Percentiles rank a stretch among this genome's conserved stretches.
Conservation (phyloP, 1,140 invertebrate genomes). For the Drosophila rhopaloa region DNA sequence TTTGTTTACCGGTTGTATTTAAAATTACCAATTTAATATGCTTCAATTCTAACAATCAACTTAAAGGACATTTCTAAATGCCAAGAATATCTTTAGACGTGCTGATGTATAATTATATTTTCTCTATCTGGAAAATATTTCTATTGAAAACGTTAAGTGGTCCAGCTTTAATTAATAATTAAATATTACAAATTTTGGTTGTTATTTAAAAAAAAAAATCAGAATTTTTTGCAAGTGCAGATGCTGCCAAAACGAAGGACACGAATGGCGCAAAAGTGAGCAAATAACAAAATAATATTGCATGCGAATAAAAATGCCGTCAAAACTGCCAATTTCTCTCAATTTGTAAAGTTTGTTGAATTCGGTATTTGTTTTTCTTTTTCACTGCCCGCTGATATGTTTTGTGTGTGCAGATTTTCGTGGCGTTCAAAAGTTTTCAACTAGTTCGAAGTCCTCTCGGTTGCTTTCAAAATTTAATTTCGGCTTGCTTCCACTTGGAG, state of each 20-base stretch:
- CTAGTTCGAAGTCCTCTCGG: constrained; percentile 7
- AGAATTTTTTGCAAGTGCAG: background rate
- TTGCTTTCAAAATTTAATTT: constrained; percentile 32
- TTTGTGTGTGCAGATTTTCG: constrained; percentile 18
- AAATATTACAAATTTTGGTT: background rate
- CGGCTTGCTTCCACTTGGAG: constrained; percentile 9
- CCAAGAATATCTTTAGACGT: too few species aligned
- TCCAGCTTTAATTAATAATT: too few species aligned
- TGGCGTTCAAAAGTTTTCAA: constrained; percentile 25
- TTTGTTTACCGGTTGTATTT: too few species aligned
- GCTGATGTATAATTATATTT: background rate
- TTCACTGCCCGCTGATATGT: constrained; percentile 9
- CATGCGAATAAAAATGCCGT: constrained; percentile 47
- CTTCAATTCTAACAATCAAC: too few species aligned
- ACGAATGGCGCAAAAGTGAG: constrained; percentile 12
- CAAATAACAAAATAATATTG: constrained; percentile 47
- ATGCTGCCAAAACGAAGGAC: constrained; percentile 19
- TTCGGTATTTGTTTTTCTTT: constrained; percentile 7
- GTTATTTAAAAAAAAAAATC: background rate
- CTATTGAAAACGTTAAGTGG: too few species aligned
- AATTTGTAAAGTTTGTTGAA: constrained; percentile 45
- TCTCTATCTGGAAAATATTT: background rate
- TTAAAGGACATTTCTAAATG: too few species aligned
- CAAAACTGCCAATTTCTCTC: constrained; percentile 49
- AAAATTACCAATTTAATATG: too few species aligned